A percentile compares a stretch with the other conserved stretches of the same genome.
Evolutionary conservation across 2,888 invertebrate genomes (phyloP).

Genomic region (Zygaena filipendulae): DNA sequence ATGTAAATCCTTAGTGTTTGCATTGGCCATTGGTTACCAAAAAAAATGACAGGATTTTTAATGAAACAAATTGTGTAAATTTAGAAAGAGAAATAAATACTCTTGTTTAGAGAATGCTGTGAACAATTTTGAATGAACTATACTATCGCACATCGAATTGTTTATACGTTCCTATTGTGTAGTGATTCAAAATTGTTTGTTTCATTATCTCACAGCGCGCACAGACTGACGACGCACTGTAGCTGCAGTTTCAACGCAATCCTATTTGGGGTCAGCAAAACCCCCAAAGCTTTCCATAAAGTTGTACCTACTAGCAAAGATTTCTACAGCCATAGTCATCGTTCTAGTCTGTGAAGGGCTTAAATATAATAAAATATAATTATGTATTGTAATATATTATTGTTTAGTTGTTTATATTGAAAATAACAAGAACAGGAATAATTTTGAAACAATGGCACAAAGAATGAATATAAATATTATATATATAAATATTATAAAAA

Average conservation of each 20-base stretch:
- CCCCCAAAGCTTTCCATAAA: no score
- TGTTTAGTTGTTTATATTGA: constrained; percentile 67
- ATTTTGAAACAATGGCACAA: constrained; percentile 70
- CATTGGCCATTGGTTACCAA: constrained; percentile 68
- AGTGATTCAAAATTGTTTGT: constrained; percentile 52
- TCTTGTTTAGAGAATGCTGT: constrained; percentile 49
- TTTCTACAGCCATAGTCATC: no score
- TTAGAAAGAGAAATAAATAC: constrained; percentile 55
- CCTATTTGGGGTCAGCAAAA: no score
- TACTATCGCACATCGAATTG: constrained; percentile 60
- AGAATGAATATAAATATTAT: constrained; percentile 67
- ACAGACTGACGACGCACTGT: no score
- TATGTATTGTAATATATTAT: constrained; percentile 58
- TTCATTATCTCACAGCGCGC: constrained; percentile 42
- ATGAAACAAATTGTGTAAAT: constrained; percentile 62
- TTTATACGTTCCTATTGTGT: constrained; percentile 55
- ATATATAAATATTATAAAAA: constrained; percentile 57
- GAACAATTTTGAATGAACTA: constrained; percentile 44
- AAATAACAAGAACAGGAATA: constrained; percentile 68
- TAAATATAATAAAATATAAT: no score
- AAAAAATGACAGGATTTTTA: constrained; percentile 67
- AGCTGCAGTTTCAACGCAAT: no score
- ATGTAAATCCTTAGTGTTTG: constrained; percentile 50
- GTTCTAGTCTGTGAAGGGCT: no score
- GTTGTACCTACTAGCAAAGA: no score